These are phyloP conservation scores for Taeniopygia guttata DNA, from an alignment of 2,797 vertebrate genomes.

Conservation along the genomic window DNA sequence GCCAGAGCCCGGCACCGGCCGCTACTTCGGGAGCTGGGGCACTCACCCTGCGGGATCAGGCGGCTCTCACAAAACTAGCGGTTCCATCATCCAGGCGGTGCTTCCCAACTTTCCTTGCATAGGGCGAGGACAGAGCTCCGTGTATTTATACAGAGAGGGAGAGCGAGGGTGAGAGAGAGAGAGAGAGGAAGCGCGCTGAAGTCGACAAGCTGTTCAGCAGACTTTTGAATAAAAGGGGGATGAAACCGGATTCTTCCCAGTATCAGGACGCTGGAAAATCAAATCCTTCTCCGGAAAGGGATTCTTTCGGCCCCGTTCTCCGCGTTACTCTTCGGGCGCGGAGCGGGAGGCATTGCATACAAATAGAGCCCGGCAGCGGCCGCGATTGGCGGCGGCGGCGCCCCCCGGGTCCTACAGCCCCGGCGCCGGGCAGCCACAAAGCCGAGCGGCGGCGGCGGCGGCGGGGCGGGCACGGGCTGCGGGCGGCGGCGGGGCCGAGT, in stretches of 20 bases:
- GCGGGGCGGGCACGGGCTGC: conserved; percentile 30
- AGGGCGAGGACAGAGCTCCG: not conserved
- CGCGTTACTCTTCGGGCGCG: conserved; percentile 78
- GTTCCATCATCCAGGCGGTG: conserved; percentile 72
- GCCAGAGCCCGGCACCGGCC: not conserved
- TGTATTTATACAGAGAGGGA: not conserved
- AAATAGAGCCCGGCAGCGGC: conserved; percentile 74
- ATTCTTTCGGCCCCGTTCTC: conserved; percentile 77
- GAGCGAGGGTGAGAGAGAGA: not conserved
- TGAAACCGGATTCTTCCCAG: conserved; percentile 56
- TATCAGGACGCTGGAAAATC: conserved; percentile 60
- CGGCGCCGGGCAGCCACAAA: conserved; percentile 64
- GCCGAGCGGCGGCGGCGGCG: conserved; percentile 46
- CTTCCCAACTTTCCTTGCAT: conserved; percentile 84
- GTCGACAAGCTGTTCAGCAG: conserved; percentile 30
- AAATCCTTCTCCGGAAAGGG: conserved; percentile 75
- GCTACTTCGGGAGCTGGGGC: not conserved
- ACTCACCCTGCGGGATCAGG: conserved; percentile 80
- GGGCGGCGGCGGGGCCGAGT: conserved; percentile 4
- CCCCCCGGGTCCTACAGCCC: conserved; percentile 89
- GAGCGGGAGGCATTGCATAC: conserved; percentile 80
- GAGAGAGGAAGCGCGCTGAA: conserved; percentile 11
- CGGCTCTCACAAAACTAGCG: conserved; percentile 71
- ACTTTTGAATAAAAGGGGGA: conserved; percentile 45
- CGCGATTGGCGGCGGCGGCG: conserved; percentile 74